Conservation (phyloP, 2,113 vertebrate species). For the Microtus montanus region DNA sequence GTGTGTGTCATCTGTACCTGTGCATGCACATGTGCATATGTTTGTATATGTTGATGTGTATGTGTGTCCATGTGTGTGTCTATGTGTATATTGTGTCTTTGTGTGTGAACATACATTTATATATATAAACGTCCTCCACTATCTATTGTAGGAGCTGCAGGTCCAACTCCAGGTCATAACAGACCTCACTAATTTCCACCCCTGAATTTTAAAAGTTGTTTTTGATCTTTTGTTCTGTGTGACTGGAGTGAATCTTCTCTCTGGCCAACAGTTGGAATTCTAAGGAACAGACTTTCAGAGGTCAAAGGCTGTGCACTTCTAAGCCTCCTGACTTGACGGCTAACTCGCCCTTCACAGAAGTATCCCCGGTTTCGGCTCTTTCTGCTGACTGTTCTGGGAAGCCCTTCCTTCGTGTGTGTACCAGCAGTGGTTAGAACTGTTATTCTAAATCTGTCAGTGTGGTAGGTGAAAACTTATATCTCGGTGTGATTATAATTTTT, state of each 20-base stretch:
- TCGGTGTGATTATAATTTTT: conserved; percentile 53
- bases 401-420: background rate
- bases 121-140: background rate
- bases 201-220: conserved; percentile 48
- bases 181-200: background rate
- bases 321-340: conserved; percentile 41
- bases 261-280: conserved; percentile 47
- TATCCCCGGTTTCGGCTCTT: background rate
- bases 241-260: conserved; percentile 29
- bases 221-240: conserved; percentile 48
- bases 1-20: background rate
- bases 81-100: too few relatives aligned
- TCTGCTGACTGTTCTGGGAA: background rate
- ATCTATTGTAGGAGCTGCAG: background rate
- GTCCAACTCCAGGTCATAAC: background rate
- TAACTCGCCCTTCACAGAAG: conserved; percentile 57
- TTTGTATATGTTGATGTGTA: background rate
- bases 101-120: too few relatives aligned
- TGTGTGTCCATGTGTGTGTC: background rate
- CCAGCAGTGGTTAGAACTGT: background rate
- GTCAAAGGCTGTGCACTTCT: conserved; percentile 52
- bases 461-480: conserved; percentile 51
- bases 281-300: conserved; percentile 58
- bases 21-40: background rate
- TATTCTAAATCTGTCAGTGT: conserved; percentile 61